These are phyloP conservation scores for Asbolus verrucosus DNA, from an alignment of 1,140 invertebrate species.

Conservation along the genomic window DNA sequence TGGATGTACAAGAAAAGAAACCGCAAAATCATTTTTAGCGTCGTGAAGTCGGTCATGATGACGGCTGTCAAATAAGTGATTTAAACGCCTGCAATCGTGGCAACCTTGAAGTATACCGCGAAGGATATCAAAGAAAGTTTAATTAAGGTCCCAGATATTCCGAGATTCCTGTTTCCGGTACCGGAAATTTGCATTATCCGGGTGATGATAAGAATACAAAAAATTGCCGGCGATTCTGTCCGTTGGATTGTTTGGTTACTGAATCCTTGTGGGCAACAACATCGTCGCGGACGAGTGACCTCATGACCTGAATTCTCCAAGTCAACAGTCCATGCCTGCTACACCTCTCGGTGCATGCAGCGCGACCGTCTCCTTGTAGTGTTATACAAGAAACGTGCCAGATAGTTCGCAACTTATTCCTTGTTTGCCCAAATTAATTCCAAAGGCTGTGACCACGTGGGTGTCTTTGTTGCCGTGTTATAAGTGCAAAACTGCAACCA, in stretches of 20 bases:
- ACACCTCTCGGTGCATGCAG: constrained; percentile 40
- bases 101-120: too few relatives aligned
- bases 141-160: too few relatives aligned
- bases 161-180: too few relatives aligned
- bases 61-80: too few relatives aligned
- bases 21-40: too few relatives aligned
- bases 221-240: neutral
- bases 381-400: constrained; percentile 46
- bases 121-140: too few relatives aligned
- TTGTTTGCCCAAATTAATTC: neutral
- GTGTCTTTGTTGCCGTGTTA: constrained; percentile 14
- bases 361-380: constrained; percentile 35
- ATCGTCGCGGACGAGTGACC: constrained; percentile 62
- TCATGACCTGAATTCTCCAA: constrained; percentile 59
- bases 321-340: constrained; percentile 47
- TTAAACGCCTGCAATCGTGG: too few relatives aligned
- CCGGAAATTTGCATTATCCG: too few relatives aligned
- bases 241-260: neutral
- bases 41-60: too few relatives aligned
- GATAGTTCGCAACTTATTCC: constrained; percentile 40
- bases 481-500: neutral
- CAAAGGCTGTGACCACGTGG: constrained; percentile 16
- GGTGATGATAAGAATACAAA: too few relatives aligned
- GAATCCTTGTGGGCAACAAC: constrained; percentile 47
- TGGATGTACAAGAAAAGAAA: too few relatives aligned